phyloP scores from a whole-genome alignment of 2,888 invertebrate species.

The Melikaiella ostensackeni region DNA sequence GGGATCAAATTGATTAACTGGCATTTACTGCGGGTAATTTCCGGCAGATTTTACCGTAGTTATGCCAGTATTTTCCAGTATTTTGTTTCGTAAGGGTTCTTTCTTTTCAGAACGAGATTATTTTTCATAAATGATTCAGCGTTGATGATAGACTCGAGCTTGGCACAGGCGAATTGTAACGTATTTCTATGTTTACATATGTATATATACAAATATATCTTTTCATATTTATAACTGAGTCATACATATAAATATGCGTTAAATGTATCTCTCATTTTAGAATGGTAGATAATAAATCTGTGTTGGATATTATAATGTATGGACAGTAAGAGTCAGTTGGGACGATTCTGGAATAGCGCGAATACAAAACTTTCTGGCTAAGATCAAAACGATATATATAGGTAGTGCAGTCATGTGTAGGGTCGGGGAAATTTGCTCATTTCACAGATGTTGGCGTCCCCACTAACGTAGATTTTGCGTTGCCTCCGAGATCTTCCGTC shows the following conservation, averaged over 20 bases:
- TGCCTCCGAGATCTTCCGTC: too few species aligned
- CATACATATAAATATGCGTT: constrained; percentile 39
- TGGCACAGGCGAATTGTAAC: constrained; percentile 38
- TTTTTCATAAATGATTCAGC: constrained; percentile 21
- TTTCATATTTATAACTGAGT: constrained; percentile 39
- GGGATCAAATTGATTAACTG: too few species aligned
- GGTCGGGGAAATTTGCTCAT: too few species aligned
- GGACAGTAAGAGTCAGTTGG: constrained; percentile 34
- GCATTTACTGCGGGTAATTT: too few species aligned
- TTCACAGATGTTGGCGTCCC: too few species aligned
- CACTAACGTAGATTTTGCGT: too few species aligned
- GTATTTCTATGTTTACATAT: constrained; percentile 38
- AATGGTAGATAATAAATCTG: constrained; percentile 36
- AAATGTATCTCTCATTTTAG: neutral
- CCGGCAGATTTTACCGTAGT: neutral
- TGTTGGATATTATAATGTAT: constrained; percentile 24
- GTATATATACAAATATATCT: constrained; percentile 37
- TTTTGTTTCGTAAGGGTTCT: neutral
- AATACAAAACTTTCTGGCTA: constrained; percentile 19
- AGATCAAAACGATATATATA: constrained; percentile 12
- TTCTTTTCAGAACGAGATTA: neutral
- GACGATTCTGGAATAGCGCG: constrained; percentile 37
- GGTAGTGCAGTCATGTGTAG: too few species aligned
- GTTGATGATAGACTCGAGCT: constrained; percentile 38
- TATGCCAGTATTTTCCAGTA: neutral